Percentiles rank a stretch among this genome's conserved stretches.
Evolutionary conservation across 92 coral and sea anemone species (phyloP).

Genomic region (Ricordea florida): DNA sequence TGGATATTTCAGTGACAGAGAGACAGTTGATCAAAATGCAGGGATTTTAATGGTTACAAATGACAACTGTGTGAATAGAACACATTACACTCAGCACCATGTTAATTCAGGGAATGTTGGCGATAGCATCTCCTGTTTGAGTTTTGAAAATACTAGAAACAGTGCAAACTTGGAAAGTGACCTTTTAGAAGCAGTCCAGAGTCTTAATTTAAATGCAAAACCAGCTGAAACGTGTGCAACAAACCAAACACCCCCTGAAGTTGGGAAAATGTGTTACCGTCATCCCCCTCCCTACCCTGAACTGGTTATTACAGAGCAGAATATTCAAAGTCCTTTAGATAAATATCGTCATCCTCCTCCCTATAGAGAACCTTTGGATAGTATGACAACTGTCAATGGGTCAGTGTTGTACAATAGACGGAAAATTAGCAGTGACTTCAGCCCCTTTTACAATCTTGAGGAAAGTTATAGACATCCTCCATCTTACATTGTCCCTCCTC

Average conservation of each 20-base stretch:
- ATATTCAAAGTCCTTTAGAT: conserved; percentile 50
- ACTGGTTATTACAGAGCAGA: conserved; percentile 33
- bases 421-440: background rate
- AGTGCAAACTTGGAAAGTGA: conserved; percentile 3
- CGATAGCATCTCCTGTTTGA: conserved; percentile 8
- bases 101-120: background rate
- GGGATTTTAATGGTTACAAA: conserved; percentile 66
- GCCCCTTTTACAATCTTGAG: conserved; percentile 36
- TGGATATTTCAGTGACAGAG: conserved; percentile 38
- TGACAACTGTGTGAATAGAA: background rate
- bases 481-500: conserved; percentile 33
- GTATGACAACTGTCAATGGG: background rate
- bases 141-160: conserved; percentile 7
- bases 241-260: conserved; percentile 20
- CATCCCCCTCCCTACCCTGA: conserved; percentile 79
- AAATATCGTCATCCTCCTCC: conserved; percentile 93
- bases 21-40: conserved; percentile 65
- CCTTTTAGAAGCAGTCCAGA: conserved; percentile 21
- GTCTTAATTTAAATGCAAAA: conserved; percentile 33
- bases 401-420: conserved; percentile 3
- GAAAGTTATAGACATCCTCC: conserved; percentile 72
- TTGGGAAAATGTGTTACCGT: conserved; percentile 56
- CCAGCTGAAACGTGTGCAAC: conserved; percentile 31
- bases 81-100: background rate
- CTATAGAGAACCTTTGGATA: conserved; percentile 76